These are phyloP conservation scores for Thryonomys swinderianus DNA, from an alignment of 2,113 vertebrate species.

Conservation along the genomic window DNA sequence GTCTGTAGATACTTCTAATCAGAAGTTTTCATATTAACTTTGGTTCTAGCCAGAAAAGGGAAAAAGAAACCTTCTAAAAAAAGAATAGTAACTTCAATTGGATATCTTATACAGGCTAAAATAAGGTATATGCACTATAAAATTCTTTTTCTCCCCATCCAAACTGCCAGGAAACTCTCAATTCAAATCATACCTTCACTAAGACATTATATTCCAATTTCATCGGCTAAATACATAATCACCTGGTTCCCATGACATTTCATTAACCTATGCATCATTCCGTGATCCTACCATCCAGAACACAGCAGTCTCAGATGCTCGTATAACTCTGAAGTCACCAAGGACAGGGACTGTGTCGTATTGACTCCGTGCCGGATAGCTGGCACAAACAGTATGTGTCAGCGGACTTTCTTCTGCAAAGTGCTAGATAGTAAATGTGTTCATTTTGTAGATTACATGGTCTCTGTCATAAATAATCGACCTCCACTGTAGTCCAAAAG, in stretches of 20 bases:
- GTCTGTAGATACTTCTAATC: neutral
- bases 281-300: neutral
- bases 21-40: neutral
- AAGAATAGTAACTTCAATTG: neutral
- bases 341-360: neutral
- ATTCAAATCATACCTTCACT: neutral
- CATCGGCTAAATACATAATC: neutral
- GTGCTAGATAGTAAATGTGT: neutral
- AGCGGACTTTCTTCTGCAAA: neutral
- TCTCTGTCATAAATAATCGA: neutral
- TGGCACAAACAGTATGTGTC: neutral
- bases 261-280: neutral
- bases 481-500: neutral
- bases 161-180: neutral
- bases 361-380: neutral
- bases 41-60: neutral
- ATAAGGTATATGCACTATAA: neutral
- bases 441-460: neutral
- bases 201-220: neutral
- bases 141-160: conserved; percentile 26
- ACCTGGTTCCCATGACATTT: neutral
- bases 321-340: neutral
- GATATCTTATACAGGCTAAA: neutral
- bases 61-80: neutral
- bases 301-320: neutral